Conservation (phyloP, 2,113 vertebrate species). For the Gnathonemus echidnorhynchus region DNA sequence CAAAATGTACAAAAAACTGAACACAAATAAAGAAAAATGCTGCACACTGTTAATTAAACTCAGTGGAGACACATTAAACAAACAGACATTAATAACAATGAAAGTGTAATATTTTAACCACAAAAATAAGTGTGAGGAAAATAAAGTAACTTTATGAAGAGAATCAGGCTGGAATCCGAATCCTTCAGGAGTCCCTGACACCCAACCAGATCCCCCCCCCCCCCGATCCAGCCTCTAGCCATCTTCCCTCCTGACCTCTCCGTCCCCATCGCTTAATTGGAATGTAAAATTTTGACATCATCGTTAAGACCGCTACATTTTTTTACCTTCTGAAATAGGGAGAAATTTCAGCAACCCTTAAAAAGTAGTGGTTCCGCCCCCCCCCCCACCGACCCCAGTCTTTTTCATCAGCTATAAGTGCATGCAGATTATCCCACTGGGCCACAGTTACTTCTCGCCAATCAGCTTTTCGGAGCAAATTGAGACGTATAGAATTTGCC, state of each 20-base stretch:
- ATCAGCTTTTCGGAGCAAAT: constrained; percentile 75
- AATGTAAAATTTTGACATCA: constrained; percentile 16
- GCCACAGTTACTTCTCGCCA: constrained; percentile 66
- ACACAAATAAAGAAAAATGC: neutral
- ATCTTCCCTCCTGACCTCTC: neutral
- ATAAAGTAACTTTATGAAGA: neutral
- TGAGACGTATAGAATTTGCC: constrained; percentile 78
- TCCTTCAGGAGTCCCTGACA: neutral
- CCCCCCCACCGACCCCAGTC: neutral
- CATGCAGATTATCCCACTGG: constrained; percentile 24
- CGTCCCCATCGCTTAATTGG: neutral
- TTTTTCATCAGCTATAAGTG: constrained; percentile 26
- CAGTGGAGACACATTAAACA: neutral
- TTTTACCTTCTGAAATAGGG: neutral
- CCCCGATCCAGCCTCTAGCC: neutral
- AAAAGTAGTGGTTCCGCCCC: neutral
- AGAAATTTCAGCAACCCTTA: constrained; percentile 7
- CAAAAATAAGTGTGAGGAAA: neutral
- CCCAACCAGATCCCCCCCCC: neutral
- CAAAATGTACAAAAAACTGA: neutral
- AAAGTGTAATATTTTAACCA: neutral
- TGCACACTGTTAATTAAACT: neutral
- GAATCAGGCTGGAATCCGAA: neutral
- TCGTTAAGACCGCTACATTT: neutral
- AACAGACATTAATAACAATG: neutral